Evolutionary conservation across 2,888 invertebrate species (phyloP), one percentile per base, ranked within the genome.

Genomic region (Tolmerus cingulatus): DNA sequence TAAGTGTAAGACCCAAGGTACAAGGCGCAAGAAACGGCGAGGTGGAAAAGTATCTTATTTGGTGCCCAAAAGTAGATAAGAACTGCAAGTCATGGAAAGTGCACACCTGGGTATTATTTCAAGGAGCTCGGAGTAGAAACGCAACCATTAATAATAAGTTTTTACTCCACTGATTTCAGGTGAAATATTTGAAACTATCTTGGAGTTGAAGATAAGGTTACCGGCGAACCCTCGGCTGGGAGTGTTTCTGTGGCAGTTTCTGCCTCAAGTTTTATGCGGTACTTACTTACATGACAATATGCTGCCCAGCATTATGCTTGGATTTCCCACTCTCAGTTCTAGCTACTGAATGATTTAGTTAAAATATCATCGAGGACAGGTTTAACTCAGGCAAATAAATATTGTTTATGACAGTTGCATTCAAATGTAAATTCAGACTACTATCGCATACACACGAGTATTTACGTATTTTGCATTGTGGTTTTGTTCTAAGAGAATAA

Each of bases 81-180:
- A 74, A 30, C 30, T 85, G 74, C 30, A 46, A 51, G 43, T 74
- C 27, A 23, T 43, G 85, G 30, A 40, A 74, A 85, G 57, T 66
- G 66, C 82, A 82, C 82, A 82, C 82, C 74, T 74, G 74, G 51
- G 74, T 74, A 43, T 74, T 74, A 74, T 74, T 85, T 46, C 74
- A 74, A n/a, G 74, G 74, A 74, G 27, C n/a, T 27, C 8, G 19
- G 37, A 37, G 74, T 46, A 74, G 46, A 37, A 85, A 85, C 40
- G 85, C 74, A 74, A 74, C 74, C 85, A 85, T 85, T 85, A 85
- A 85, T 85, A 85, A 85, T 85, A 85, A 85, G 74, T 85, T 85
- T 85, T 85, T 85, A 74, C 74, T 27, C 16, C 43, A 74, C 85
- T 74, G 74, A 74, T 74, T 74, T 74, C 85, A 85, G 74, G 74